phyloP scores from a whole-genome alignment of 2,888 invertebrate genomes.

The Oxytorus armatus region DNA sequence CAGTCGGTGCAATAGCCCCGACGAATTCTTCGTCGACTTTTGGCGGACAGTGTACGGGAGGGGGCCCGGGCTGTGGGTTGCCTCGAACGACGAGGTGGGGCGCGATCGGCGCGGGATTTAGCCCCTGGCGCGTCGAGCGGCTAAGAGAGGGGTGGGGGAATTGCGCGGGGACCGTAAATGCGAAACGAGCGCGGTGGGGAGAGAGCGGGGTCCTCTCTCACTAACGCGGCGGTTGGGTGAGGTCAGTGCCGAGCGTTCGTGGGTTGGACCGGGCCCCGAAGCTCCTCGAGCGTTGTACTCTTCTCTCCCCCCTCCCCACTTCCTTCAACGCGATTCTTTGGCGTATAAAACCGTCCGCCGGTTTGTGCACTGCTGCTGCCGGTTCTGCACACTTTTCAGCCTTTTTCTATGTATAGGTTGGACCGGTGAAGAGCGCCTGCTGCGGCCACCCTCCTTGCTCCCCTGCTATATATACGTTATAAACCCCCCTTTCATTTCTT shows the following conservation, averaged over 20 bases:
- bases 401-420: slow-evolving; percentile 41
- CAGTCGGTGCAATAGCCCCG: slow-evolving; percentile 64
- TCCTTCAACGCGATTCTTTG: slow-evolving; percentile 48
- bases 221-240: slow-evolving; percentile 81
- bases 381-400: not conserved
- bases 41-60: slow-evolving; percentile 82
- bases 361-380: slow-evolving; percentile 7
- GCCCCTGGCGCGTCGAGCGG: slow-evolving; percentile 45
- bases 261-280: slow-evolving; percentile 83
- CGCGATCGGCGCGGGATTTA: slow-evolving; percentile 52
- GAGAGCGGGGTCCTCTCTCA: slow-evolving; percentile 68
- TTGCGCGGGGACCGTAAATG: slow-evolving; percentile 21
- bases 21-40: slow-evolving; percentile 81
- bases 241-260: slow-evolving; percentile 83
- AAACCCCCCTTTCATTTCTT: slow-evolving; percentile 47
- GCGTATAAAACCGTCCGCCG: slow-evolving; percentile 32
- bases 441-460: slow-evolving; percentile 67
- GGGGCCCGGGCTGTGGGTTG: slow-evolving; percentile 61
- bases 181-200: not conserved
- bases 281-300: slow-evolving; percentile 72
- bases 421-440: slow-evolving; percentile 66
- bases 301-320: slow-evolving; percentile 13
- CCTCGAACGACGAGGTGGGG: slow-evolving; percentile 46
- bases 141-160: slow-evolving; percentile 37
- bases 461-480: slow-evolving; percentile 47